These are phyloP conservation scores for Lasioglossum pauxillum DNA, from an alignment of 2,888 invertebrate species.

Conservation along the genomic window DNA sequence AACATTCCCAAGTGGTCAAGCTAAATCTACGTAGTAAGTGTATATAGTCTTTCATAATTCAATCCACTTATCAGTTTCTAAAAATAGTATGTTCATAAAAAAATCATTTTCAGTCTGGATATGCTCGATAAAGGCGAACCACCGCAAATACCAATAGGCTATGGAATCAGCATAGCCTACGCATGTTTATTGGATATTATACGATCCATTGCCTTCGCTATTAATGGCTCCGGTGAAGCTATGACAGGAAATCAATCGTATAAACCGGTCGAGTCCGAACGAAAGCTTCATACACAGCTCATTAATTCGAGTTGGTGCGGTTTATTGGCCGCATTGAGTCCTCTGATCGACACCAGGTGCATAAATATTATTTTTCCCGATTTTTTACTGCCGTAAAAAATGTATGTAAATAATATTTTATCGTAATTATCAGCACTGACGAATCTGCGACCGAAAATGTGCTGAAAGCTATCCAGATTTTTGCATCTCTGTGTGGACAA, in stretches of 20 bases:
- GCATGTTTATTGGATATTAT: conserved; percentile 97
- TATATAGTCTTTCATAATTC: neutral
- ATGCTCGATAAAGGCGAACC: conserved; percentile 98
- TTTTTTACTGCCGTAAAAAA: neutral
- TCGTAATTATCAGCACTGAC: conserved; percentile 89
- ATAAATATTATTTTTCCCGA: neutral
- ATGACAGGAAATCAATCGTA: conserved; percentile 78
- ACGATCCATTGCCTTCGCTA: conserved; percentile 91
- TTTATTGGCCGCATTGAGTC: conserved; percentile 94
- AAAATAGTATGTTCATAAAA: neutral
- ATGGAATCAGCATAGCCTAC: conserved; percentile 98
- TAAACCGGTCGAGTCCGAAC: conserved; percentile 84
- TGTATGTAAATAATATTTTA: conserved; percentile 25
- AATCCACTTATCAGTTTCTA: neutral
- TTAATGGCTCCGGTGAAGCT: conserved; percentile 87
- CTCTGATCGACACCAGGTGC: conserved; percentile 95
- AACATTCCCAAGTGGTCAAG: conserved; percentile 93
- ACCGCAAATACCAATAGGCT: conserved; percentile 97
- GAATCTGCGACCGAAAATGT: conserved; percentile 96
- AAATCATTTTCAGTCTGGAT: conserved; percentile 90
- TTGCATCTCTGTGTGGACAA: conserved; percentile 95
- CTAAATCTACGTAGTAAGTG: conserved; percentile 96
- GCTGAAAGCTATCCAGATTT: conserved; percentile 95
- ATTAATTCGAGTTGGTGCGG: conserved; percentile 98
- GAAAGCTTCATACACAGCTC: conserved; percentile 89